Percentiles rank a stretch among this genome's conserved stretches.
Conservation (phyloP, 2,888 invertebrate genomes). For the Iselma pallidipennis region DNA sequence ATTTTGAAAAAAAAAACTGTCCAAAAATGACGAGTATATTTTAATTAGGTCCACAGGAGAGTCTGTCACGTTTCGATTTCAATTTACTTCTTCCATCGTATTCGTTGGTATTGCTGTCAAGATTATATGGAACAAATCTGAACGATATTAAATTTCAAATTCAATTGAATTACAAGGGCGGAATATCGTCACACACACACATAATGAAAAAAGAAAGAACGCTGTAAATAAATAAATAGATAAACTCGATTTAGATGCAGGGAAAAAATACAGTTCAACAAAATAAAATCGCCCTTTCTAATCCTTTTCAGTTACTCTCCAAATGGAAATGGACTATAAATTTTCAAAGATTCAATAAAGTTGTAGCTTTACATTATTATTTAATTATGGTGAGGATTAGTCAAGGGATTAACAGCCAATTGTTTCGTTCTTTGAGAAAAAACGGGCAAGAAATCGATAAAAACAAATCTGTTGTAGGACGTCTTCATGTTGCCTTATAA, state of each 20-base stretch:
- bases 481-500: slow-evolving; percentile 8
- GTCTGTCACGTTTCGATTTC: too few relatives aligned
- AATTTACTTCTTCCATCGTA: too few relatives aligned
- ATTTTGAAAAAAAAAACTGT: slow-evolving; percentile 11
- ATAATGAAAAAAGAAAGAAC: neutral
- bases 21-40: too few relatives aligned
- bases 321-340: slow-evolving; percentile 1
- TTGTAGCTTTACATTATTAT: neutral
- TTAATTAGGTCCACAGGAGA: too few relatives aligned
- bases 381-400: neutral
- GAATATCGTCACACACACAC: neutral
- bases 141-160: neutral
- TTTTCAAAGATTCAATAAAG: neutral
- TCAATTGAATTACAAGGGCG: neutral
- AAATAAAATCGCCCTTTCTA: too few relatives aligned
- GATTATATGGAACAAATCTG: too few relatives aligned
- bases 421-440: too few relatives aligned
- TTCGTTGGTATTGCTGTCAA: too few relatives aligned
- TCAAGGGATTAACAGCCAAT: too few relatives aligned
- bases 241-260: slow-evolving; percentile 16
- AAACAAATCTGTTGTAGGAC: too few relatives aligned
- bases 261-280: too few relatives aligned
- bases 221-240: slow-evolving; percentile 1
- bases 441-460: too few relatives aligned
- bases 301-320: neutral